Base-by-base conservation (phyloP, 2,113 vertebrate genomes). In the Prolemur simus region DNA sequence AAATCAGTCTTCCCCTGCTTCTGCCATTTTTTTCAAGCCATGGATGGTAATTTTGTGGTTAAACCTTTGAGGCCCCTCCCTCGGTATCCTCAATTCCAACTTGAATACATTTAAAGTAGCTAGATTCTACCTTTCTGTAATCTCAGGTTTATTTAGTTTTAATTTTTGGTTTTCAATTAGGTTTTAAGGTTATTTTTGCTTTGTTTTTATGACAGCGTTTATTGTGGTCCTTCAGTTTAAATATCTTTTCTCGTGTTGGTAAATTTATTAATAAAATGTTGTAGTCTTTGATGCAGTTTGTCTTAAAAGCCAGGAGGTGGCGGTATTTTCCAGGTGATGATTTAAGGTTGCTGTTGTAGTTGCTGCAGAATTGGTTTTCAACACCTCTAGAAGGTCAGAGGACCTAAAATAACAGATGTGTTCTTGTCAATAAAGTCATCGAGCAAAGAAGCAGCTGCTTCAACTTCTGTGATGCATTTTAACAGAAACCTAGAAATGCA, bases 271-370 rank as follows among this genome's bases (percentile, higher is more conserved):
- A 54, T 54, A 20, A 45, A 81, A 63, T 64, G 2, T 66, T 23
- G 47, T 76, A 23, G 58, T 66, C n/a, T 76, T 52, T 56, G 52
- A 6, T 96, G 89, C 47, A 95, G 17, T 93, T 95, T 96, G 34
- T 76, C 52, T 39, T 92, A 76, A 85, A 66, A 87, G 78, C 96
- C 97, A 74, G 96, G n/a, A 97, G 97, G 74, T 97, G 97, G 96
- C 97, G 12, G 64, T 97, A 87, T 97, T 97, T 94, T 95, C 83
- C 92, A 93, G 64, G 83, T 80, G 52, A 63, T 95, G 49, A 52
- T 47, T 80, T 49, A 42, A 68, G 47, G 29, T 83, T 74, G 18
- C 2, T 21, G 14, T 49, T 42, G 42, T 7, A 13, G 17, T 63
- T 96, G 60, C 86, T 89, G 39, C 63, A 90, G 47, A 77, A 37